phyloP scores from a whole-genome alignment of 2,797 vertebrate species.

The Pipistrellus nathusii region DNA sequence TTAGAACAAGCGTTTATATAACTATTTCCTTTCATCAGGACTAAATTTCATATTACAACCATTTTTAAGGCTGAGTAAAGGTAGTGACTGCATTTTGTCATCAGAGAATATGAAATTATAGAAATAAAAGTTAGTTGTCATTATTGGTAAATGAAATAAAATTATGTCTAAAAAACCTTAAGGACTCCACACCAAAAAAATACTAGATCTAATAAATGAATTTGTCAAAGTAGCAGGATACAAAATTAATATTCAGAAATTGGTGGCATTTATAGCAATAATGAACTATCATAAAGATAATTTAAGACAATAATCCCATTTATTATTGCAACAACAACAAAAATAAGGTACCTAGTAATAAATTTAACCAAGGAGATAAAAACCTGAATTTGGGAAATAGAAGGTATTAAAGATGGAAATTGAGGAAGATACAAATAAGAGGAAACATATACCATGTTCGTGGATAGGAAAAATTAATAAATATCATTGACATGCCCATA shows the following conservation, averaged over 20 bases:
- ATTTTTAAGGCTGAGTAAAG: background rate
- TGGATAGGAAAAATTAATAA: background rate
- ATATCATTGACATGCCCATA: background rate
- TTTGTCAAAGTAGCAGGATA: background rate
- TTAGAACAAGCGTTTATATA: background rate
- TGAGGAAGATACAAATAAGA: background rate
- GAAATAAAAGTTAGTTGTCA: constrained; percentile 1
- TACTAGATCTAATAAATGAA: background rate
- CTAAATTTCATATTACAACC: background rate
- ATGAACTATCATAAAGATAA: background rate
- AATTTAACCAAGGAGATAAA: background rate
- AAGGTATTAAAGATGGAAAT: background rate
- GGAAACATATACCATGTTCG: background rate
- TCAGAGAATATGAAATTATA: background rate
- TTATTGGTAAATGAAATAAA: background rate
- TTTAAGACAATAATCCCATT: background rate
- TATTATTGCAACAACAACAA: background rate
- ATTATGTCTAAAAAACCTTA: background rate
- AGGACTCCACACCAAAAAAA: background rate
- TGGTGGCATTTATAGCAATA: background rate
- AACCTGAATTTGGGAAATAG: background rate
- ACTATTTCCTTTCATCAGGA: background rate
- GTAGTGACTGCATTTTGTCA: background rate
- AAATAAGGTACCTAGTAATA: background rate
- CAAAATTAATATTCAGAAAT: background rate